Conservation (phyloP, 2,888 invertebrate genomes). For the Spatulosminthurus flaviceps region DNA sequence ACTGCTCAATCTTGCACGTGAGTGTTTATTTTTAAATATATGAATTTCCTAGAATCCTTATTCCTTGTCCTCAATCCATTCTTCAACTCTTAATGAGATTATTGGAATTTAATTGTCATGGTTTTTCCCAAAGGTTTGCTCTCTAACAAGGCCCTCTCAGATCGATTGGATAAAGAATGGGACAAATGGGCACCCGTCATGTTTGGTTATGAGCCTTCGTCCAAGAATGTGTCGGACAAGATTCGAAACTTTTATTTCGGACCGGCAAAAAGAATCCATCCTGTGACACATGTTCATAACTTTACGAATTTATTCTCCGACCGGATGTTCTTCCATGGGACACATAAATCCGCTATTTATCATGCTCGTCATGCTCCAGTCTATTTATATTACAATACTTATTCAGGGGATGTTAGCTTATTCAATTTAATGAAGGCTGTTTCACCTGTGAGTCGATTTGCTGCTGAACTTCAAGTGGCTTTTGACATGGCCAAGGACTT, state of each 20-base stretch:
- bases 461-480: slow-evolving; percentile 51
- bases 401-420: slow-evolving; percentile 46
- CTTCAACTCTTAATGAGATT: too few species aligned
- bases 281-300: slow-evolving; percentile 34
- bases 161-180: slow-evolving; percentile 41
- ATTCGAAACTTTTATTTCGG: slow-evolving; percentile 48
- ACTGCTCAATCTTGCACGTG: slow-evolving; percentile 55
- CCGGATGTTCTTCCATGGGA: slow-evolving; percentile 46
- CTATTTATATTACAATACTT: slow-evolving; percentile 47
- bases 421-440: slow-evolving; percentile 51
- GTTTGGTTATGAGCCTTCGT: slow-evolving; percentile 39
- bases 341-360: slow-evolving; percentile 48
- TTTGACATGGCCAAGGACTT: slow-evolving; percentile 46
- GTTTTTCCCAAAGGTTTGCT: too few species aligned
- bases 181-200: slow-evolving; percentile 26
- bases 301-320: slow-evolving; percentile 51
- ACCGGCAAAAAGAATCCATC: slow-evolving; percentile 1
- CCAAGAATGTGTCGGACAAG: slow-evolving; percentile 36
- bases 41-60: not conserved
- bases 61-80: not conserved
- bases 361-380: slow-evolving; percentile 46
- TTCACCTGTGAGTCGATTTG: slow-evolving; percentile 42
- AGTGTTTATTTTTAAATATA: slow-evolving; percentile 28
- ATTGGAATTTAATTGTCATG: too few species aligned
- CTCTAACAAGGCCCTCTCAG: slow-evolving; percentile 31